Conservation (phyloP, 2,888 invertebrate genomes). For the Yponomeuta plumbellus region DNA sequence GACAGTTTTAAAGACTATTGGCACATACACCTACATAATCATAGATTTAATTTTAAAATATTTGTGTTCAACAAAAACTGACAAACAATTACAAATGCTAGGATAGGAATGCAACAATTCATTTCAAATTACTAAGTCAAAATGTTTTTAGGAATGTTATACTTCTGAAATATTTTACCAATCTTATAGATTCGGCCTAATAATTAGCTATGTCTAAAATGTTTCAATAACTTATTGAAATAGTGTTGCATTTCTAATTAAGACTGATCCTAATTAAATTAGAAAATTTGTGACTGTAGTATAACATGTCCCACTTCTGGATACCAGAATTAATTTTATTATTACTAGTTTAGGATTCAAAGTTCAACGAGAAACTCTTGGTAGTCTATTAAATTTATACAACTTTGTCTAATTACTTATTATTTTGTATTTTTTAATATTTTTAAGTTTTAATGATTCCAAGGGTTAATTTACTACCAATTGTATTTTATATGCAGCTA, state of each 20-base stretch:
- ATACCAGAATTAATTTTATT: neutral
- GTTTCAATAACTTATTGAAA: neutral
- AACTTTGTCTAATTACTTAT: too few relatives aligned
- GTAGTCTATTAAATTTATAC: too few relatives aligned
- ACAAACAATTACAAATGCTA: neutral
- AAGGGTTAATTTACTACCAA: too few relatives aligned
- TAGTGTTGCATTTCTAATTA: slow-evolving; percentile 1
- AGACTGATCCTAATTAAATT: slow-evolving; percentile 12
- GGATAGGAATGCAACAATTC: neutral
- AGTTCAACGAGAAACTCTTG: too few relatives aligned
- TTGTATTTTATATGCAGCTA: too few relatives aligned
- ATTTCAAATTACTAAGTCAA: too few relatives aligned
- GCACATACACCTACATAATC: neutral
- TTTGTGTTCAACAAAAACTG: slow-evolving; percentile 9
- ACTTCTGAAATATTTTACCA: too few relatives aligned
- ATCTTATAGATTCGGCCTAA: neutral
- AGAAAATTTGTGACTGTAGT: neutral
- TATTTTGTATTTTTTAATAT: too few relatives aligned
- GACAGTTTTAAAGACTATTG: slow-evolving; percentile 38
- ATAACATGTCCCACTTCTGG: neutral
- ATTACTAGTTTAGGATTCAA: neutral
- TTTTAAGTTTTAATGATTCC: too few relatives aligned
- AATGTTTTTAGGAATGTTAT: too few relatives aligned
- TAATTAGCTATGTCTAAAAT: neutral
- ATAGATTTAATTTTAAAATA: neutral